Evolutionary conservation across 2,888 invertebrate species (phyloP), one percentile per base, ranked within the genome.

Genomic region (Nineta flava): DNA sequence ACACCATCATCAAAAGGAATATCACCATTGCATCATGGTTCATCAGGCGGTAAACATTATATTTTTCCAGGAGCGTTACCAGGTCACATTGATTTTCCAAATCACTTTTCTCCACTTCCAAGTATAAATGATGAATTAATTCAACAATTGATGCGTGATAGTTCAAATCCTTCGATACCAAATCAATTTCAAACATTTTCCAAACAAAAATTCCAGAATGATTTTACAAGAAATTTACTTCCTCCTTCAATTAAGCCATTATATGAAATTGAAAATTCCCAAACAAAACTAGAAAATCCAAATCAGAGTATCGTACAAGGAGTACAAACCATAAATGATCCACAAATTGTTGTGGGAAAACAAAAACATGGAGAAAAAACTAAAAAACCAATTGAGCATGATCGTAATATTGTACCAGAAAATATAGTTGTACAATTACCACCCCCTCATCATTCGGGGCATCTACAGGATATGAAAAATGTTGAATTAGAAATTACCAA

Each of bases 171-270:
- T 2, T 65, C 66, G 3, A 58, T 60, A 9, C 55, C 64, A 72
- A 46, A 70, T 63, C 5, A 68, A 61, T 56, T 60, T 65, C 4
- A 5, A 26, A 40, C 67, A 61, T 15, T 67, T 31, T 60, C 64
- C 54, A 66, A 68, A 46, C 58, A 62, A 51, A 61, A 65, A 50
- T 73, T 63, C 53, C 69, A 65, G 53, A 65, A 66, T 46, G 67
- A 67, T 12, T 68, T 60, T 49, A 73, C 61, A 56, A 67, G 58
- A 65, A 74, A 63, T 61, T 65, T 61, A 57, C 75, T 57, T 9
- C 72, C 76, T 2, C 76, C 73, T 10, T 65, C 63, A 48, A 64
- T 67, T 1, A 70, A 72, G 57, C 55, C 62, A 26, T 61, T 54
- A 17, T 42, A 16, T 32, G 31, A 50, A 48, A 34, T 50, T 43